phyloP scores from a whole-genome alignment of 2,113 vertebrate genomes.

The Amia ocellicauda region DNA sequence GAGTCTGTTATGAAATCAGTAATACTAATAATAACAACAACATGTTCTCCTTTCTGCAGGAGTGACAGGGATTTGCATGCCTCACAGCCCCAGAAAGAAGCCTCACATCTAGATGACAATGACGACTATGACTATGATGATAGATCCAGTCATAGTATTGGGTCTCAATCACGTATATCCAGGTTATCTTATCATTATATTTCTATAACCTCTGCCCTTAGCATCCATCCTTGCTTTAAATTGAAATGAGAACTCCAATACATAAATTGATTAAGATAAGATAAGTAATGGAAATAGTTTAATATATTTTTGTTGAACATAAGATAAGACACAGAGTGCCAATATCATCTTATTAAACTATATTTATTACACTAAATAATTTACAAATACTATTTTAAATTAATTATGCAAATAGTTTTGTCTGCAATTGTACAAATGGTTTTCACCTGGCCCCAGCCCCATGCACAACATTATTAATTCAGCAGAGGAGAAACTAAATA shows the following conservation, averaged over 20 bases:
- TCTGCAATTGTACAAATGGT: not conserved
- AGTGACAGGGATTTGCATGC: not conserved
- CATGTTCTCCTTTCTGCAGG: not conserved
- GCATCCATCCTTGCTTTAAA: not conserved
- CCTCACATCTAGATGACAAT: not conserved
- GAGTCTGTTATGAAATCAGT: no score
- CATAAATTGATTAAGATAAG: not conserved
- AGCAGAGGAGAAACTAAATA: no score
- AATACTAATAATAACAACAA: not conserved
- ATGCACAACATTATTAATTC: no score
- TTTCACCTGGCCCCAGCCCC: not conserved
- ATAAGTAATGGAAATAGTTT: not conserved
- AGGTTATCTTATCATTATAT: not conserved
- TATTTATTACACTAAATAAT: slow-evolving; percentile 1
- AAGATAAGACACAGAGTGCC: not conserved
- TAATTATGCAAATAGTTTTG: no score
- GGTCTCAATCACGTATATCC: not conserved
- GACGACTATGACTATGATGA: not conserved
- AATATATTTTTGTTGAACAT: not conserved
- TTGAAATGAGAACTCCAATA: not conserved
- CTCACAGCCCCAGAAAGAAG: not conserved
- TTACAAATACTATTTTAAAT: not conserved
- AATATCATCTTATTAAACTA: not conserved
- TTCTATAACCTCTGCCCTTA: not conserved
- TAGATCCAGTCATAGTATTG: no score